A percentile compares a stretch with the other conserved stretches of the same genome.
Conservation (phyloP, 2,797 vertebrate genomes). For the Emydoidea blandingii region DNA sequence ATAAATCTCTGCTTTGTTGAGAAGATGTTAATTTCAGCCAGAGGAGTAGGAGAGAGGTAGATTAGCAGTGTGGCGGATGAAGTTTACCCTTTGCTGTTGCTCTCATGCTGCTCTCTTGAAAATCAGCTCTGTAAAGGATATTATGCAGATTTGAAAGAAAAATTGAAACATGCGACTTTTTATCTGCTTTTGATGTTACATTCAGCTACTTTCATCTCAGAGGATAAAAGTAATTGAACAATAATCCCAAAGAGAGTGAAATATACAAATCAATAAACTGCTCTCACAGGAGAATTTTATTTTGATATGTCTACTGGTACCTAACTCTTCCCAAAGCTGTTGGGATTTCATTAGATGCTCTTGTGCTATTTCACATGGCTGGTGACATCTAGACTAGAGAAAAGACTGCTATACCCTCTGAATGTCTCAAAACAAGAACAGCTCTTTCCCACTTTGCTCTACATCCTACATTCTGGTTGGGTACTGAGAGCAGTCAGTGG, state of each 20-base stretch:
- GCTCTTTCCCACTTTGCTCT: neutral
- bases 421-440: neutral
- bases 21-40: neutral
- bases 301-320: slow-evolving; percentile 2
- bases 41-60: slow-evolving; percentile 35
- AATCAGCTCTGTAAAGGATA: slow-evolving; percentile 33
- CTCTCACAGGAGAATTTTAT: slow-evolving; percentile 52
- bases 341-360: slow-evolving; percentile 14
- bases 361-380: neutral
- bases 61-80: slow-evolving; percentile 24
- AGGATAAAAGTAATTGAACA: slow-evolving; percentile 77
- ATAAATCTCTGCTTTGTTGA: slow-evolving; percentile 5
- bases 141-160: slow-evolving; percentile 59
- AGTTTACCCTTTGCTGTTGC: slow-evolving; percentile 38
- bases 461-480: slow-evolving; percentile 1
- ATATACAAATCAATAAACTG: slow-evolving; percentile 73
- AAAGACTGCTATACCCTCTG: neutral
- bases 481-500: neutral
- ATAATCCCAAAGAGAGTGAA: slow-evolving; percentile 69
- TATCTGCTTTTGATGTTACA: slow-evolving; percentile 72
- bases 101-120: slow-evolving; percentile 18
- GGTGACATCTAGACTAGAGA: neutral
- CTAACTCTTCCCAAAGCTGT: neutral
- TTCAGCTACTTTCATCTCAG: slow-evolving; percentile 61
- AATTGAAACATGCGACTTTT: slow-evolving; percentile 51